phyloP scores from a whole-genome alignment of 2,113 vertebrate species.

The Lipophrys pholis region DNA sequence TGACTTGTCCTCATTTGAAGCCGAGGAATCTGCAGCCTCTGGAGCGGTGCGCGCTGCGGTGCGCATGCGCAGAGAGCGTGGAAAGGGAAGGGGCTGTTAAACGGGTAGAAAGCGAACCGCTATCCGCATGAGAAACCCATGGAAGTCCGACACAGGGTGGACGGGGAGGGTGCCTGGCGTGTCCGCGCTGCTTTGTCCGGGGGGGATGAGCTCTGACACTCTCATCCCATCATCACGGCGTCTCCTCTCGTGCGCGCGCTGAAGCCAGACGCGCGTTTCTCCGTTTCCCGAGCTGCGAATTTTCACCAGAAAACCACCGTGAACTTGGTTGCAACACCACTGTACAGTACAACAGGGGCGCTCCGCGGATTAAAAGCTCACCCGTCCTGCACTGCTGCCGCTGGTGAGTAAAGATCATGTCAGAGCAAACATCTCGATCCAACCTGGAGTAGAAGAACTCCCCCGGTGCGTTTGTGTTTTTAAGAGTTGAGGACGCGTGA shows the following conservation, averaged over 20 bases:
- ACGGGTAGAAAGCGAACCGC: background rate
- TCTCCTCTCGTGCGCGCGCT: background rate
- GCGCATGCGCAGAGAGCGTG: conserved; percentile 64
- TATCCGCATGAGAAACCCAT: background rate
- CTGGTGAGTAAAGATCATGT: conserved; percentile 55
- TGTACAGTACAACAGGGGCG: conserved; percentile 17
- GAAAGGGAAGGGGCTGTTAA: conserved; percentile 22
- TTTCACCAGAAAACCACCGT: conserved; percentile 31
- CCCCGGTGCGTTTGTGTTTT: background rate
- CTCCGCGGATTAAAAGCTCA: conserved; percentile 31
- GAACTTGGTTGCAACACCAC: conserved; percentile 51
- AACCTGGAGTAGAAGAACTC: background rate
- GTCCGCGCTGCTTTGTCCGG: background rate
- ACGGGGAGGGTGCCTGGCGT: background rate
- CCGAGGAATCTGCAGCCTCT: conserved; percentile 7
- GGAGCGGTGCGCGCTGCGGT: conserved; percentile 8
- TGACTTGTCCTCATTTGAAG: background rate
- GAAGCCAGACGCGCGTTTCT: conserved; percentile 4
- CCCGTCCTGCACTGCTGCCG: conserved; percentile 41
- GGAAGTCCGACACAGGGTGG: background rate
- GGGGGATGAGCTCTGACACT: conserved; percentile 17
- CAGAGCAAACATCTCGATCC: background rate
- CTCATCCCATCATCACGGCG: background rate
- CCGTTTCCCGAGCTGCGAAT: conserved; percentile 21
- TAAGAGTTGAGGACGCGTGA: background rate